phyloP scores from a whole-genome alignment of 2,888 invertebrate species.

The Hedychridium roseum region DNA sequence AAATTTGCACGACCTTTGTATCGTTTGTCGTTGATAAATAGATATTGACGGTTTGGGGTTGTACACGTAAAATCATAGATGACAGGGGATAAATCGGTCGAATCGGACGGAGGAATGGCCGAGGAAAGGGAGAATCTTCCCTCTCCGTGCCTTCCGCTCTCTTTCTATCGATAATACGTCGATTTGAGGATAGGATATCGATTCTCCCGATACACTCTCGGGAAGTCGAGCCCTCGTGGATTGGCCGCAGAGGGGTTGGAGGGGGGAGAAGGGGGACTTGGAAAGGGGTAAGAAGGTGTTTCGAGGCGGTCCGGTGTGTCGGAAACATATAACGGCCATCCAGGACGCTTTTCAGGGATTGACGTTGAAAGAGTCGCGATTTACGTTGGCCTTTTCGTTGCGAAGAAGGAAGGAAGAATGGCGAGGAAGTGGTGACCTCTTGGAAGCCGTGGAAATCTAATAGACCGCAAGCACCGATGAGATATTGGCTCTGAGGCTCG shows the following conservation, averaged over 20 bases:
- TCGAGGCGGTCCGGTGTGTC: slow-evolving; percentile 5
- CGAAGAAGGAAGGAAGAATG: slow-evolving; percentile 7
- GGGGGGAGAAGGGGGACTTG: slow-evolving; percentile 15
- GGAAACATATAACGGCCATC: slow-evolving; percentile 39
- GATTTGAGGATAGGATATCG: too few species aligned
- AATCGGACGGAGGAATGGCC: too few species aligned
- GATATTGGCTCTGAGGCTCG: slow-evolving; percentile 49
- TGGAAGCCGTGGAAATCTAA: slow-evolving; percentile 54
- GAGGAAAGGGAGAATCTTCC: too few species aligned
- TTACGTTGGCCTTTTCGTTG: slow-evolving; percentile 29
- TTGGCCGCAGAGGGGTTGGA: slow-evolving; percentile 19
- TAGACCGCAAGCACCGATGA: slow-evolving; percentile 52
- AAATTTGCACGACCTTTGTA: too few species aligned
- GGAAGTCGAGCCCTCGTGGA: too few species aligned
- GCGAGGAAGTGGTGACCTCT: slow-evolving; percentile 29
- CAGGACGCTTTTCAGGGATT: slow-evolving; percentile 37
- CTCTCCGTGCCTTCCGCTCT: too few species aligned
- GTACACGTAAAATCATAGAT: too few species aligned
- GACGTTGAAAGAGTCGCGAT: slow-evolving; percentile 47
- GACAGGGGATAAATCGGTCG: too few species aligned
- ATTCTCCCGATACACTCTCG: too few species aligned
- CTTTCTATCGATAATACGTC: too few species aligned
- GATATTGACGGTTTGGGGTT: too few species aligned
- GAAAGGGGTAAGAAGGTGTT: slow-evolving; percentile 12
- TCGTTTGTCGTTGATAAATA: too few species aligned